phyloP scores from a whole-genome alignment of 2,797 vertebrate species.

The Poeciliopsis paucimaculata region DNA sequence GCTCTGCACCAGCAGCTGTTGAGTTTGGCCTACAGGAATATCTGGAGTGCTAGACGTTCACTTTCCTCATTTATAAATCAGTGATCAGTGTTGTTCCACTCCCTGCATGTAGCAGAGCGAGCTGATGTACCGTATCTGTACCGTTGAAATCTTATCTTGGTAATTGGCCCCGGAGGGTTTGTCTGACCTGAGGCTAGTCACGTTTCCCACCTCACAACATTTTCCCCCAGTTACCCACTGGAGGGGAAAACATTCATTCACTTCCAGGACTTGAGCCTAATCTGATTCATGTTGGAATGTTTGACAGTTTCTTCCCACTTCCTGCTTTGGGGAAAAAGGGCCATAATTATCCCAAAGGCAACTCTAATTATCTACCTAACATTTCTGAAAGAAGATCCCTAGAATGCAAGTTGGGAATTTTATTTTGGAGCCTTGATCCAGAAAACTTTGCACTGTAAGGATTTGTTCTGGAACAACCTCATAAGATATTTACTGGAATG shows the following conservation, averaged over 20 bases:
- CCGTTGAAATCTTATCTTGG: conserved; percentile 70
- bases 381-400: conserved; percentile 14
- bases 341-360: conserved; percentile 61
- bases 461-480: conserved; percentile 32
- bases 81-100: conserved; percentile 66
- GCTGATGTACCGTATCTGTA: conserved; percentile 57
- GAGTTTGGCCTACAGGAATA: conserved; percentile 27
- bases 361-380: conserved; percentile 49
- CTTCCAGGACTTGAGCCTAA: conserved; percentile 58
- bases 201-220: conserved; percentile 55
- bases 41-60: background rate
- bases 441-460: conserved; percentile 4
- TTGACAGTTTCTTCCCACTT: conserved; percentile 62
- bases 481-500: conserved; percentile 45
- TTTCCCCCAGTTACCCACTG: conserved; percentile 26
- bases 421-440: conserved; percentile 26
- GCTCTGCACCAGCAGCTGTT: conserved; percentile 38
- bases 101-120: conserved; percentile 49
- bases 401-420: conserved; percentile 40
- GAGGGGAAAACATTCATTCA: conserved; percentile 59
- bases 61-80: conserved; percentile 44
- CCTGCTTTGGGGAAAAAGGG: conserved; percentile 51
- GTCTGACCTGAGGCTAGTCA: conserved; percentile 69
- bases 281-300: conserved; percentile 71
- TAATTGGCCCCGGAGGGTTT: conserved; percentile 68